phyloP scores from a whole-genome alignment of 2,888 invertebrate genomes.

The Unio delphinus region DNA sequence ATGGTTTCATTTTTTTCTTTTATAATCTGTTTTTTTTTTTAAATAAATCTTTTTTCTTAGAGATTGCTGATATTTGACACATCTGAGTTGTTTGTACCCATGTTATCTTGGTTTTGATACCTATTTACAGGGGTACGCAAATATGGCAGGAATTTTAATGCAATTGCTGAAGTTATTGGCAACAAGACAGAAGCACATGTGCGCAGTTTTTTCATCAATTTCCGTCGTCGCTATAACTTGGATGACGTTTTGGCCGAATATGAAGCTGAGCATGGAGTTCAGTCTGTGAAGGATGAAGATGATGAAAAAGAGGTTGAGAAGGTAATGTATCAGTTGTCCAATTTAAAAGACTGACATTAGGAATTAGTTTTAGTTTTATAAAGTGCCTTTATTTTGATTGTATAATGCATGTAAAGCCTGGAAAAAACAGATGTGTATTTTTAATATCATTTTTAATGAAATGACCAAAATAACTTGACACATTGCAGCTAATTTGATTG shows the following conservation, averaged over 20 bases:
- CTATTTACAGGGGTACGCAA: conserved; percentile 75
- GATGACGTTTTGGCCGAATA: conserved; percentile 84
- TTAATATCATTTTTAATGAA: too few species aligned
- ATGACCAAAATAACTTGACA: too few species aligned
- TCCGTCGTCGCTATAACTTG: conserved; percentile 89
- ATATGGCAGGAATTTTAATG: conserved; percentile 87
- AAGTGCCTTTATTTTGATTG: neutral
- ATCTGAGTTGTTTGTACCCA: neutral
- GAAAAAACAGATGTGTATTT: too few species aligned
- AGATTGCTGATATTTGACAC: too few species aligned
- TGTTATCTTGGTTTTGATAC: neutral
- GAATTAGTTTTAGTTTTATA: neutral
- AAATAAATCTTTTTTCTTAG: neutral
- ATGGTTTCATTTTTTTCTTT: neutral
- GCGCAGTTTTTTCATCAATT: conserved; percentile 91
- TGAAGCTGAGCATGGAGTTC: conserved; percentile 64
- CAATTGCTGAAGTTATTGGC: conserved; percentile 94
- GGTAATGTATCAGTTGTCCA: neutral
- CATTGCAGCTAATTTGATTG: too few species aligned
- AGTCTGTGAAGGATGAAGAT: conserved; percentile 34
- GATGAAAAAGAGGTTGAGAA: neutral
- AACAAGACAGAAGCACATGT: conserved; percentile 96
- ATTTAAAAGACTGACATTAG: neutral
- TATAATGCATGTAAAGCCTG: too few species aligned
- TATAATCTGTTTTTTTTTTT: too few species aligned